Percentiles rank a stretch among this genome's conserved stretches.
Evolutionary conservation across 1,140 invertebrate species (phyloP).

Genomic region (Drosophila repletoides): DNA sequence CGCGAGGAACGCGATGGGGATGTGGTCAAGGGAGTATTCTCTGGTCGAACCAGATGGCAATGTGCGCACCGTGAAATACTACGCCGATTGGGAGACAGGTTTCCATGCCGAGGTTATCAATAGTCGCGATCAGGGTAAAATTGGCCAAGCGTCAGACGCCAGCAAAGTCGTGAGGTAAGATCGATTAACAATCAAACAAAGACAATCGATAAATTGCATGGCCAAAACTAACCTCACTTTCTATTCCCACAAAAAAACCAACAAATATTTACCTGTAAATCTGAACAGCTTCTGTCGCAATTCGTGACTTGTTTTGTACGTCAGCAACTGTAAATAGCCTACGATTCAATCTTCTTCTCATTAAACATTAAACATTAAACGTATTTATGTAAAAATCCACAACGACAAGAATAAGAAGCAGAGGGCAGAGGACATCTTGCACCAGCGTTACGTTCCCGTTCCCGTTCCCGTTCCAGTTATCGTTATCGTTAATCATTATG

Average conservation of each 20-base stretch:
- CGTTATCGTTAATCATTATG: conserved; percentile 26
- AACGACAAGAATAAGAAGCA: conserved; percentile 30
- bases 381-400: conserved; percentile 63
- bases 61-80: conserved; percentile 89
- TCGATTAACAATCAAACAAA: neutral
- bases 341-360: conserved; percentile 68
- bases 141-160: conserved; percentile 67
- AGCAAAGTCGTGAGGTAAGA: conserved; percentile 68
- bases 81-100: conserved; percentile 90
- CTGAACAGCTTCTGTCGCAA: conserved; percentile 2
- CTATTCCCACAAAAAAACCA: too few relatives aligned
- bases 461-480: neutral
- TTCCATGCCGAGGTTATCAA: conserved; percentile 90
- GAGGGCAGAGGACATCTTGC: conserved; percentile 38
- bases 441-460: conserved; percentile 7
- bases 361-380: conserved; percentile 64
- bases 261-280: too few relatives aligned
- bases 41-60: conserved; percentile 90
- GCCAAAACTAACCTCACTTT: neutral
- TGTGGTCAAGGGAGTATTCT: conserved; percentile 89
- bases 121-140: conserved; percentile 82
- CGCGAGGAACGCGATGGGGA: conserved; percentile 87
- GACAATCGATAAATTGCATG: too few relatives aligned
- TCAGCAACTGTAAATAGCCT: conserved; percentile 75
- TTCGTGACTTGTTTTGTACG: conserved; percentile 48